phyloP scores from a whole-genome alignment of 92 coral and sea anemone genomes.

The Porites rus region DNA sequence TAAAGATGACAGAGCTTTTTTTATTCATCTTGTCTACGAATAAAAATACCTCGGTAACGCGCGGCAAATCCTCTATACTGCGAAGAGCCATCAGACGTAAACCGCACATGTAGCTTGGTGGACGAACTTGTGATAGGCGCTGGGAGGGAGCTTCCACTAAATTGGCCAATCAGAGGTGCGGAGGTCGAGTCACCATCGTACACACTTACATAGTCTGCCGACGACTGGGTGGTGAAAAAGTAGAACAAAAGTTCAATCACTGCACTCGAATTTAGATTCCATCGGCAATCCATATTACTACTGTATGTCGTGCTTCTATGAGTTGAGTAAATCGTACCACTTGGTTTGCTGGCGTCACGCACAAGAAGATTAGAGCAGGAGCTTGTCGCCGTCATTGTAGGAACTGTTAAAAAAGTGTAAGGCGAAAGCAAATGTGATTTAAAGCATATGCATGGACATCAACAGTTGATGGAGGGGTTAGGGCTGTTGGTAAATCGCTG shows the following conservation, averaged over 20 bases:
- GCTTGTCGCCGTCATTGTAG: too few species aligned
- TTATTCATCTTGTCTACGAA: too few species aligned
- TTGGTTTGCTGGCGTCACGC: background rate
- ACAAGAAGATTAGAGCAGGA: background rate
- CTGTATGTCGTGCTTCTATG: background rate
- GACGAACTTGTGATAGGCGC: conserved; percentile 27
- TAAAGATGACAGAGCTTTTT: too few species aligned
- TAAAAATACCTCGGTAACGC: background rate
- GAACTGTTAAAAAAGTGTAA: too few species aligned
- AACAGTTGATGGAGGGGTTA: too few species aligned
- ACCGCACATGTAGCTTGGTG: conserved; percentile 31
- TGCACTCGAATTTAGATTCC: conserved; percentile 44
- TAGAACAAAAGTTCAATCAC: conserved; percentile 10
- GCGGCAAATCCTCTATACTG: background rate
- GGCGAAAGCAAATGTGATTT: too few species aligned
- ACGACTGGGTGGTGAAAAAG: conserved; percentile 22
- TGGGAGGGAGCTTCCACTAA: conserved; percentile 20
- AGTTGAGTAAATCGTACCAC: background rate
- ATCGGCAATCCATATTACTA: background rate
- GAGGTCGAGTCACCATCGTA: conserved; percentile 25
- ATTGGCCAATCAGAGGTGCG: conserved; percentile 20
- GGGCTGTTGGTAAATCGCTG: too few species aligned
- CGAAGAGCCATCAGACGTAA: conserved; percentile 12
- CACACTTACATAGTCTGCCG: conserved; percentile 27
- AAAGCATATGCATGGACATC: too few species aligned